Evolutionary conservation across 2,888 invertebrate genomes (phyloP), one percentile per base, ranked within the genome.

Genomic region (Trissolcus brochymenae): DNA sequence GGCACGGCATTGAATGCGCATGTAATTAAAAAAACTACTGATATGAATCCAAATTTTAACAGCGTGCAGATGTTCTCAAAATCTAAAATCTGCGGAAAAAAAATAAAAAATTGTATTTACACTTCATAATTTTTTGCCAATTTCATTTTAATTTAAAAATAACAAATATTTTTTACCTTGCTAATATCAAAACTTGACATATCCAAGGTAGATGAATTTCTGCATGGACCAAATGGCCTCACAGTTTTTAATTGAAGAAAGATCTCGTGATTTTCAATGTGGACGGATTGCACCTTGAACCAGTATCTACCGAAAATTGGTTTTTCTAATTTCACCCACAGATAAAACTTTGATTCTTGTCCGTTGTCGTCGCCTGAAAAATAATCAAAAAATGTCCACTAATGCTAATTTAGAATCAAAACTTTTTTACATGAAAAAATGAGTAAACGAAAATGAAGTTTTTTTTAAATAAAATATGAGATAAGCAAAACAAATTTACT

Each of bases 21-120:
- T 11, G 87, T 85, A 6, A 85, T 60, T 29, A 87, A 55, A 17
- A 87, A 84, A 71, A 85, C 83, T 3, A 86, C 25, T n/a, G 88
- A 72, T 25, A 88, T 81, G 11, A 82, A 79, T 46, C 82, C 74
- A 76, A 89, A 89, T 80, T 84, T 86, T 0, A 87, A 7, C 1
- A 83, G 79, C 54, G 84, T 84, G 55, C 82, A 84, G 0, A 85
- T 70, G 81, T 89, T 89, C 17, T 82, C 71, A 29, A 82, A 81
- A 2, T 87, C 88, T 6, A 87, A 55, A 41, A 89, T 68, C 86
- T 86, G 79, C 51, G 81, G 82, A 77, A 49, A 6, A n/a, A 49
- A 49, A 49, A 19, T 7, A 19, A 9, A 51, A n/a, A n/a, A n/a
- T n/a, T n/a, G n/a, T n/a, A 51, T 51, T 51, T 6, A 4, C 3